Evolutionary conservation across 1,140 invertebrate genomes (phyloP).

Genomic region (Macrotrachela quadricornifera): DNA sequence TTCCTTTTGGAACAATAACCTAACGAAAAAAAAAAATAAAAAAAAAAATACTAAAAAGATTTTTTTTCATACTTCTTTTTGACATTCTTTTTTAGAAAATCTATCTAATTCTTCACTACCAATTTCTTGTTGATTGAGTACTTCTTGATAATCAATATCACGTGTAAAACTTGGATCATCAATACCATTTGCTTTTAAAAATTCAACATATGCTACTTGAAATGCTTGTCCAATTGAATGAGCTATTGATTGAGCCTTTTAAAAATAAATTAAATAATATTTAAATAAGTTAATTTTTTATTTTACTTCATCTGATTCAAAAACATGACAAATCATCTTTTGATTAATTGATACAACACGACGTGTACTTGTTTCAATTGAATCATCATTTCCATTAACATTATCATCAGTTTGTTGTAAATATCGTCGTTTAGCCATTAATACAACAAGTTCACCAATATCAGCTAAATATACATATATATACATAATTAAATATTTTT

Average conservation of each 20-base stretch:
- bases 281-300: too few species aligned
- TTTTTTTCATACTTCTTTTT: slow-evolving; percentile 60
- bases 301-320: slow-evolving; percentile 77
- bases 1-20: slow-evolving; percentile 76
- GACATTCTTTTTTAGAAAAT: slow-evolving; percentile 96
- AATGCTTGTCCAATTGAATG: slow-evolving; percentile 99
- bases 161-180: slow-evolving; percentile 98
- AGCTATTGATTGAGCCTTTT: slow-evolving; percentile 67
- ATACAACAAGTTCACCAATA: slow-evolving; percentile 88
- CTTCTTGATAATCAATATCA: slow-evolving; percentile 99
- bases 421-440: slow-evolving; percentile 83
- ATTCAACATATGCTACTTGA: slow-evolving; percentile 99
- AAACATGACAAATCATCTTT: slow-evolving; percentile 98
- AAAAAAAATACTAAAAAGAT: too few species aligned
- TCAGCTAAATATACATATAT: slow-evolving; percentile 42
- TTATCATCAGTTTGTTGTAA: too few species aligned
- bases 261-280: too few species aligned
- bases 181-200: slow-evolving; percentile 96
- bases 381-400: too few species aligned
- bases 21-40: too few species aligned
- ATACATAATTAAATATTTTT: too few species aligned
- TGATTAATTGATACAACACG: background rate
- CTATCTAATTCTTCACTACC: slow-evolving; percentile 69
- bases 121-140: slow-evolving; percentile 90
- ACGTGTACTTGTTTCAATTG: too few species aligned